Conservation (phyloP, 1,140 invertebrate species). For the Proales similis region DNA sequence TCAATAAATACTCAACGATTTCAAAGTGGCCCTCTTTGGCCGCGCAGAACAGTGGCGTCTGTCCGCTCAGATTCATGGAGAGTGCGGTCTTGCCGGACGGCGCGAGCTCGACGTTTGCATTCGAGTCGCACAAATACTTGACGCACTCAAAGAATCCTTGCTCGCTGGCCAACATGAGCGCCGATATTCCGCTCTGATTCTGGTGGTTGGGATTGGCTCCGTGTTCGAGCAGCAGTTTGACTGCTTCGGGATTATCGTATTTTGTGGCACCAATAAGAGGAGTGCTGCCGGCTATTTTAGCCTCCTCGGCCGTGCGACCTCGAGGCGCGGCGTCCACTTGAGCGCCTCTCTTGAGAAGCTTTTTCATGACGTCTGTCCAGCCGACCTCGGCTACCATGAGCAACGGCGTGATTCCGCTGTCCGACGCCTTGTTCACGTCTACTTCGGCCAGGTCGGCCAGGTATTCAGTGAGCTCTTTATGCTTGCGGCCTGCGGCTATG, state of each 20-base stretch:
- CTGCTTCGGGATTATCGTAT: conserved; percentile 37
- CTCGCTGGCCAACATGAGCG: conserved; percentile 34
- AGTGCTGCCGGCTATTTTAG: conserved; percentile 36
- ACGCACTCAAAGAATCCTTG: conserved; percentile 36
- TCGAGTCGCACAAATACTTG: conserved; percentile 9
- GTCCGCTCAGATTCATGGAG: conserved; percentile 33
- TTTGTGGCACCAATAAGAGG: conserved; percentile 38
- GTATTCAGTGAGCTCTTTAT: conserved; percentile 32
- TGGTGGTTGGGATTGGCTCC: conserved; percentile 38
- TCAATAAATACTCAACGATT: conserved; percentile 80
- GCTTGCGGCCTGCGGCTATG: conserved; percentile 37
- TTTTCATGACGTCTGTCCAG: conserved; percentile 37
- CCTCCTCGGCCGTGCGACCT: conserved; percentile 28
- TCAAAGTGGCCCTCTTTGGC: conserved; percentile 96
- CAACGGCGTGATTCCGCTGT: conserved; percentile 36
- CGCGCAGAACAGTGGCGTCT: conserved; percentile 92
- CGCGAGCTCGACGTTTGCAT: conserved; percentile 31
- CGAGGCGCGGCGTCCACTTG: conserved; percentile 31
- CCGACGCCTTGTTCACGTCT: conserved; percentile 35
- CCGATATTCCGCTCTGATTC: conserved; percentile 37
- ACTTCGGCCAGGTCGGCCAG: conserved; percentile 28
- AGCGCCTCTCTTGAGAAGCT: conserved; percentile 22
- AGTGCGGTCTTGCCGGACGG: conserved; percentile 28
- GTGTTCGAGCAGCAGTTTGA: conserved; percentile 17
- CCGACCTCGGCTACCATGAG: conserved; percentile 38